Conservation (phyloP, 2,113 vertebrate genomes). For the Talpa occidentalis region DNA sequence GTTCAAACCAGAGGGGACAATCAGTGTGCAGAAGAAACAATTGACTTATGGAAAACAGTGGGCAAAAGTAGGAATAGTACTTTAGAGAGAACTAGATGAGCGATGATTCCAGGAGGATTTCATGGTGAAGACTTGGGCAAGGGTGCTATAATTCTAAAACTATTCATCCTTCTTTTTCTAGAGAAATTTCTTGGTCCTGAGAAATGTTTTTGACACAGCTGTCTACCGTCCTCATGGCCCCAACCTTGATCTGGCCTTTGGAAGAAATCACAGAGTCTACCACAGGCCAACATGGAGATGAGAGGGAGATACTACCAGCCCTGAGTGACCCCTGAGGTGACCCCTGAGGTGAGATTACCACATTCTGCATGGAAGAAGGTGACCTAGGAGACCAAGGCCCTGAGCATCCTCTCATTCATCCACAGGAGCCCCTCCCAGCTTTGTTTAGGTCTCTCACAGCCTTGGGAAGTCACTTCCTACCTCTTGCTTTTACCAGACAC, state of each 20-base stretch:
- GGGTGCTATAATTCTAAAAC: background rate
- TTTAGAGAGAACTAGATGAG: background rate
- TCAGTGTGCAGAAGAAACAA: background rate
- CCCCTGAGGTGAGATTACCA: background rate
- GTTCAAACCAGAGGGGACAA: background rate
- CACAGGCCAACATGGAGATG: conserved; percentile 16
- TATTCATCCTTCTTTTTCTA: conserved; percentile 44
- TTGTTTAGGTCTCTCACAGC: background rate
- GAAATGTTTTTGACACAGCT: background rate
- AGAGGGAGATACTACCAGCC: background rate
- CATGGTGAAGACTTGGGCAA: background rate
- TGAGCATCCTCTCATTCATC: background rate
- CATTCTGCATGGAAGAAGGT: background rate
- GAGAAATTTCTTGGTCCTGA: conserved; percentile 40
- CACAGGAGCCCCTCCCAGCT: background rate
- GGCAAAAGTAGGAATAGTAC: background rate
- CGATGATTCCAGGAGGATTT: background rate
- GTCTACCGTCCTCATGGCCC: background rate
- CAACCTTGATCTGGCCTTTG: fast-evolving
- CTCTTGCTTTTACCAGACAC: background rate
- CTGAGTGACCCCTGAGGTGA: background rate
- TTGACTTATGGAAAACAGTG: background rate
- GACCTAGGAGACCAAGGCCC: background rate
- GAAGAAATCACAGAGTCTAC: background rate
- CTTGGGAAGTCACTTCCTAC: background rate